Conservation (phyloP, 2,113 vertebrate genomes). For the Rana temporaria region DNA sequence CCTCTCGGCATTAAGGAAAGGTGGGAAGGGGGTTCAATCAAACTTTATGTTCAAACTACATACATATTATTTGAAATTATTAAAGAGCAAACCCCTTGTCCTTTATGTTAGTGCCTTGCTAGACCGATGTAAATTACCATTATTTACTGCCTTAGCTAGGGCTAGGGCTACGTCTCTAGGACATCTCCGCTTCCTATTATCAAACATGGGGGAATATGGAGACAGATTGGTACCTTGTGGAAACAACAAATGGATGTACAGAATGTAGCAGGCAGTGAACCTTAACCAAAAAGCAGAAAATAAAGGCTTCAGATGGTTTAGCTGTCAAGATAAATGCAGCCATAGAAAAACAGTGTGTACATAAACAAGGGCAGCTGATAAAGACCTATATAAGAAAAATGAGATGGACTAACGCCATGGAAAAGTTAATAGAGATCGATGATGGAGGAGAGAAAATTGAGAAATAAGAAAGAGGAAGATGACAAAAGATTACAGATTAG, state of each 20-base stretch:
- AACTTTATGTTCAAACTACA: too few relatives aligned
- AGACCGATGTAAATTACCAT: too few relatives aligned
- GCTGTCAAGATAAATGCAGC: conserved; percentile 42
- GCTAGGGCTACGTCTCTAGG: background rate
- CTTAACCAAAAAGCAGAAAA: conserved; percentile 49
- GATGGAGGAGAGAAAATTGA: conserved; percentile 28
- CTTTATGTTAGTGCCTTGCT: too few relatives aligned
- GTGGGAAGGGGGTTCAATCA: too few relatives aligned
- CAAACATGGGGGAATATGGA: conserved; percentile 28
- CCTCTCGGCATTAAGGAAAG: too few relatives aligned
- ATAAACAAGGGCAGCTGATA: conserved; percentile 48
- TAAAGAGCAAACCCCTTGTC: too few relatives aligned
- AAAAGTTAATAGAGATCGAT: conserved; percentile 49
- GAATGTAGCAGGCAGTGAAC: conserved; percentile 34
- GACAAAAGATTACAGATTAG: conserved; percentile 42
- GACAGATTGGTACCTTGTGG: conserved; percentile 31
- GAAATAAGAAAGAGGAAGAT: conserved; percentile 43
- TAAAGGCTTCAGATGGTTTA: conserved; percentile 31
- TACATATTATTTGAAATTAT: too few relatives aligned
- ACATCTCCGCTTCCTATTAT: conserved; percentile 35
- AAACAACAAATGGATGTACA: conserved; percentile 39
- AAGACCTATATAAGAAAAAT: conserved; percentile 45
- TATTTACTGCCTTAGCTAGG: background rate
- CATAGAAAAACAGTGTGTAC: conserved; percentile 31
- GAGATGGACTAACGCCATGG: conserved; percentile 24